A percentile compares a stretch with the other conserved stretches of the same genome.
Conservation (phyloP, 2,888 invertebrate genomes). For the Bembecia ichneumoniformis region DNA sequence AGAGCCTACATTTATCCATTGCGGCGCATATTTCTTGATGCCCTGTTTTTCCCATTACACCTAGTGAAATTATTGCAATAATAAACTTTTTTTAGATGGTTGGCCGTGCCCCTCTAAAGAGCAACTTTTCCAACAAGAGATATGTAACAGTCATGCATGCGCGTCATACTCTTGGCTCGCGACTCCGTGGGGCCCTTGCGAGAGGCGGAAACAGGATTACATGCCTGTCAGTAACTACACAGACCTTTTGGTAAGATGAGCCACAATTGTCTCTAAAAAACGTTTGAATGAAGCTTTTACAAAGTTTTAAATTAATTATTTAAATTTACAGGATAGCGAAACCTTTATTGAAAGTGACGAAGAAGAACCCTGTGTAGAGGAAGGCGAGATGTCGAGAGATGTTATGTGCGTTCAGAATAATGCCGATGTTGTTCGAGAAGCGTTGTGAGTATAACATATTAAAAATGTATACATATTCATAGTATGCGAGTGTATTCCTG, state of each 20-base stretch:
- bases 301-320: not conserved
- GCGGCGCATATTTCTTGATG: no score
- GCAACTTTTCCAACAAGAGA: slow-evolving; percentile 67
- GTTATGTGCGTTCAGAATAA: slow-evolving; percentile 75
- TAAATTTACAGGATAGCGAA: slow-evolving; percentile 40
- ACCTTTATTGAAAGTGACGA: slow-evolving; percentile 50
- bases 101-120: slow-evolving; percentile 71
- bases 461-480: not conserved
- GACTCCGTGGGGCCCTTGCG: slow-evolving; percentile 73
- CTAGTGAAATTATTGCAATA: not conserved
- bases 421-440: slow-evolving; percentile 66
- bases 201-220: slow-evolving; percentile 45
- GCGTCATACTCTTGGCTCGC: slow-evolving; percentile 75
- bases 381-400: slow-evolving; percentile 59
- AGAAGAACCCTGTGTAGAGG: slow-evolving; percentile 60
- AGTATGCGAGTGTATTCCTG: no score
- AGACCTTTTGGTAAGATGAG: slow-evolving; percentile 40
- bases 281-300: not conserved
- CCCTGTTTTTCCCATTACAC: no score
- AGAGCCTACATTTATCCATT: no score
- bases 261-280: not conserved
- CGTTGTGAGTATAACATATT: slow-evolving; percentile 48
- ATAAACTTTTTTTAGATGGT: slow-evolving; percentile 46
- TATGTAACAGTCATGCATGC: slow-evolving; percentile 72
- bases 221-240: slow-evolving; percentile 49